Base-by-base conservation (phyloP, 2,797 vertebrate genomes). In the Carapus acus region DNA sequence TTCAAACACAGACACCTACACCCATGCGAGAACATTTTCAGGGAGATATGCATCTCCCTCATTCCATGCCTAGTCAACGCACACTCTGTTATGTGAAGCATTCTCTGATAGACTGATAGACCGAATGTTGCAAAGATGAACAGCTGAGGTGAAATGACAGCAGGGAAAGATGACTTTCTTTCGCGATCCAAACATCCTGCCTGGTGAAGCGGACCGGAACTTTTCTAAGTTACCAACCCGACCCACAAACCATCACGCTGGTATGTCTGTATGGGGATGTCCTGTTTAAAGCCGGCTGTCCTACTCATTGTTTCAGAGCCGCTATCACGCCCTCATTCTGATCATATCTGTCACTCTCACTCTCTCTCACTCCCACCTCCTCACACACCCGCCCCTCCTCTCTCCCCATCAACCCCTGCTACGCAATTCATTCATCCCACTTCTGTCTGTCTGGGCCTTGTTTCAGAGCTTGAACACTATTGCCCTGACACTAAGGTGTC, bases 401-500 rank as follows among this genome's bases (percentile, higher is more conserved):
- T 23, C 19, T 31, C 58, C 13, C 33, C 23, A 29, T 51, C 52
- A 23, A 74, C 61, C 74, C 71, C 78, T 45, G 15, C 72, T 62
- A 76, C 67, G 77, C 76, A 75, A 80, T 79, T 76, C 76, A 82
- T 80, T 79, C 79, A 84, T 79, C 76, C 76, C 76, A 80, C 71
- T 77, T 76, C 73, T 76, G 76, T 80, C 69, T 82, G 79, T 81
- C 79, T 83, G 80, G 73, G 55, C 74, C 65, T 81, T 65, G 56
- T 77, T 80, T 83, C 77, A 78, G 84, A 85, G 82, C 78, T 77
- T 49, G 50, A 81, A 79, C 76, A 80, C 76, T 80, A 58, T 58
- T 80, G 73, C 69, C 61, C 77, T 82, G 82, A 83, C 52, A 76
- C 70, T 85, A 82, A 85, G 77, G 79, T 82, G 82, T 84, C 82